These are phyloP conservation scores for Drusus annulatus DNA, from an alignment of 1,140 invertebrate species.

Conservation along the genomic window DNA sequence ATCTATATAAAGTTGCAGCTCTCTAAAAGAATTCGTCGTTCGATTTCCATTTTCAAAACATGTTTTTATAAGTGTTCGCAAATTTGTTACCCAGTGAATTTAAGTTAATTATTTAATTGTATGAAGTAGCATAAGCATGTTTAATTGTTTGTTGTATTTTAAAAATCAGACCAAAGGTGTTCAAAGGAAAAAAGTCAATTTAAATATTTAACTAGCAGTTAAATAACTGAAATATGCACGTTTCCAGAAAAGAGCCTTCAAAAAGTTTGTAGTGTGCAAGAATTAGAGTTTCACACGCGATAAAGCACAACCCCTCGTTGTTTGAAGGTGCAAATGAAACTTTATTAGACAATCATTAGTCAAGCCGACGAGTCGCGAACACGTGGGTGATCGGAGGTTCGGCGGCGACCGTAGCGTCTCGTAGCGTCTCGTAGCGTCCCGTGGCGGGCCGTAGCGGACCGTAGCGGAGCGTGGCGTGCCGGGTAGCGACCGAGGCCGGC, in stretches of 20 bases:
- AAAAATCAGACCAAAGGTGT: too few relatives aligned
- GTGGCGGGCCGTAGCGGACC: too few relatives aligned
- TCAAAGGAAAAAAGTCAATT: too few relatives aligned
- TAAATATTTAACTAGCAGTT: too few relatives aligned
- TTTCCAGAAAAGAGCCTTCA: neutral
- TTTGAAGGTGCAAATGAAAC: conserved; percentile 21
- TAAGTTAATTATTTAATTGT: too few relatives aligned
- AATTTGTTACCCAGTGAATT: too few relatives aligned
- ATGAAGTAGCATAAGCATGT: too few relatives aligned
- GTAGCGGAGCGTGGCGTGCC: neutral
- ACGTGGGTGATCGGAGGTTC: conserved; percentile 2
- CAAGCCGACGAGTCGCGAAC: conserved; percentile 4
- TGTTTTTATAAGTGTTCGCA: too few relatives aligned
- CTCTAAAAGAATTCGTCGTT: too few relatives aligned
- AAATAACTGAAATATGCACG: neutral
- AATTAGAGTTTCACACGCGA: conserved; percentile 39
- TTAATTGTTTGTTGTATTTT: too few relatives aligned
- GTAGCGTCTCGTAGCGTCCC: neutral
- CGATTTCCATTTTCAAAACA: too few relatives aligned
- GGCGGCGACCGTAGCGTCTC: too few relatives aligned
- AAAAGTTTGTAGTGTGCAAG: neutral
- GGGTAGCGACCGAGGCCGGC: neutral
- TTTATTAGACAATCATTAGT: conserved; percentile 23
- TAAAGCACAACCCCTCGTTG: neutral
- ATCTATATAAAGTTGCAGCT: neutral